A percentile compares a stretch with the other conserved stretches of the same genome.
These are phyloP conservation scores for Suricata suricatta DNA, from an alignment of 2,113 vertebrate species.

Conservation along the genomic window DNA sequence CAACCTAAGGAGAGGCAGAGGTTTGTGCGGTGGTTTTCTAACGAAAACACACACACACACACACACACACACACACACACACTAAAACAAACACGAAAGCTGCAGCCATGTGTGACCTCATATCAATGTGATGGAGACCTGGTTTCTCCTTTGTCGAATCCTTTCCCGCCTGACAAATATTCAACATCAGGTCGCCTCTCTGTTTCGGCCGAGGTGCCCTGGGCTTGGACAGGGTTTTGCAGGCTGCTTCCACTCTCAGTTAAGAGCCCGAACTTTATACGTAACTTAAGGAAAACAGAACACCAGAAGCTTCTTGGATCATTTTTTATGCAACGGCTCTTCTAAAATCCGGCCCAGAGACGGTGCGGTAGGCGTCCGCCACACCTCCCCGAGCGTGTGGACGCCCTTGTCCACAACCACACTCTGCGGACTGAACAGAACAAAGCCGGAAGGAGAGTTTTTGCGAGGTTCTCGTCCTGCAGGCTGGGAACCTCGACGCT, in stretches of 20 bases:
- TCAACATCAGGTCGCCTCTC: background rate
- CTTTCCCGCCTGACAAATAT: background rate
- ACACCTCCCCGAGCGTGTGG: background rate
- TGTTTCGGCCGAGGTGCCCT: background rate
- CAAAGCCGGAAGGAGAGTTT: background rate
- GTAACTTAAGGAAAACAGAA: background rate
- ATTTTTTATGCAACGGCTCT: background rate
- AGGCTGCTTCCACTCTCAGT: background rate
- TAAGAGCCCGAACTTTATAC: background rate
- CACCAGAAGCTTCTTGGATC: background rate
- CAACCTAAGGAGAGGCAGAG: background rate
- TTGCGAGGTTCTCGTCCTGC: background rate
- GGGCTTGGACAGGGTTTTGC: background rate
- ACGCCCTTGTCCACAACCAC: background rate
- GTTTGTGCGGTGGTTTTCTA: background rate
- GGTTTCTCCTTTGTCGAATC: background rate
- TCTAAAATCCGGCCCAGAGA: background rate
- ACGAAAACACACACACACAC: too few relatives aligned
- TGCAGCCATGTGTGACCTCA: rapidly evolving
- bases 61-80: too few relatives aligned
- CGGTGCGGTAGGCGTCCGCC: background rate
- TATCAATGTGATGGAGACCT: background rate
- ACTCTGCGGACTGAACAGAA: background rate
- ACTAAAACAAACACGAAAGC: too few relatives aligned
- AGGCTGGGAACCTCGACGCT: background rate